Evolutionary conservation across 2,797 vertebrate species (phyloP).

Genomic region (Parotocinclus haroldoi): DNA sequence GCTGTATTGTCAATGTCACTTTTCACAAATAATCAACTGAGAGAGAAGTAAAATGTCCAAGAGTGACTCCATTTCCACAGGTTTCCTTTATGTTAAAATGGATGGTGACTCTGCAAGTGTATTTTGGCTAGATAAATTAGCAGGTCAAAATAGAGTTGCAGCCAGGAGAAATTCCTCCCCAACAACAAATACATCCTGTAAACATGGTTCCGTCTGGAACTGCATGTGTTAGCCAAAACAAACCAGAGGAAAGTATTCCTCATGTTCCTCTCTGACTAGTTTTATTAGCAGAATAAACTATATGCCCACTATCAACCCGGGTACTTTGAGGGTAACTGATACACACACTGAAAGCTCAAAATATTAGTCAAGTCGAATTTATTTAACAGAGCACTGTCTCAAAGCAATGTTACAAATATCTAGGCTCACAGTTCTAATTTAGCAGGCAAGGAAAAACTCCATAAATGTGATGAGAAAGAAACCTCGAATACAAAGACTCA

Average conservation of each 20-base stretch:
- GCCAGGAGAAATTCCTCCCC: constrained; percentile 13
- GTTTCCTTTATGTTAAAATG: constrained; percentile 52
- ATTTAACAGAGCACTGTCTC: too few species aligned
- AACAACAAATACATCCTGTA: constrained; percentile 49
- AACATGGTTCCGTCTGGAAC: constrained; percentile 24
- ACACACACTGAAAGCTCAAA: too few species aligned
- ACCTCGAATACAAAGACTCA: too few species aligned
- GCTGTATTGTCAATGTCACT: too few species aligned
- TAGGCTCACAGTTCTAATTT: too few species aligned
- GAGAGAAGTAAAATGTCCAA: too few species aligned
- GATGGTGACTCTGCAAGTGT: constrained; percentile 39
- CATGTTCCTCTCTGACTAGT: background rate
- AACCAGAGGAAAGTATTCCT: background rate
- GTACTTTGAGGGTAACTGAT: background rate
- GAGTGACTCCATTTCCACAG: constrained; percentile 25
- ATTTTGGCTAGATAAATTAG: constrained; percentile 62
- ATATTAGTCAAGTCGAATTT: too few species aligned
- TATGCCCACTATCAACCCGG: background rate
- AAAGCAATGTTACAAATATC: too few species aligned
- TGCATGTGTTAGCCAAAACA: constrained; percentile 11
- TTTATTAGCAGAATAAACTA: constrained; percentile 5
- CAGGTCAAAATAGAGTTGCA: constrained; percentile 46
- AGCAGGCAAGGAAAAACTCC: too few species aligned
- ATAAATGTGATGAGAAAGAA: too few species aligned
- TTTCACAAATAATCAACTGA: too few species aligned